Conservation (phyloP, 1,140 invertebrate species). For the Camponotus vicinus region DNA sequence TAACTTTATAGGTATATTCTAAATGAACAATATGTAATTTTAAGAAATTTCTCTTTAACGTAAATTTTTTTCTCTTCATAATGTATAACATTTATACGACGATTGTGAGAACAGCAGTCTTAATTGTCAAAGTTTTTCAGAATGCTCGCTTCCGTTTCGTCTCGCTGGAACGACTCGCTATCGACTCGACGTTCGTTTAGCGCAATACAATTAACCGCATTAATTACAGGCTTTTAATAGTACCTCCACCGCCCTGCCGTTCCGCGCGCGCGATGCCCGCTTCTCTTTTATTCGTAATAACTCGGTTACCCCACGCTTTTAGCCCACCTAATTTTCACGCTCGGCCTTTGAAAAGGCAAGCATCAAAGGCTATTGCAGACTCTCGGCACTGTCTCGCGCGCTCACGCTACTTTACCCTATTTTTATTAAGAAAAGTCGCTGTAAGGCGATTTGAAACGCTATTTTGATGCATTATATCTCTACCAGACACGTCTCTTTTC, state of each 20-base stretch:
- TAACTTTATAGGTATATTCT: background rate
- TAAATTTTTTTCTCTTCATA: background rate
- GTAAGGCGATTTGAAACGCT: background rate
- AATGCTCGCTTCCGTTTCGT: conserved; percentile 41
- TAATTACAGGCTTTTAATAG: conserved; percentile 82
- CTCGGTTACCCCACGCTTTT: conserved; percentile 80
- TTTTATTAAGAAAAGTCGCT: conserved; percentile 42
- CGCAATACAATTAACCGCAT: conserved; percentile 80
- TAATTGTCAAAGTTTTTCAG: conserved; percentile 47
- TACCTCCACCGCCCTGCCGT: conserved; percentile 60
- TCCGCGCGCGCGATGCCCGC: conserved; percentile 51
- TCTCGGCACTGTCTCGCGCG: conserved; percentile 50
- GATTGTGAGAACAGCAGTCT: conserved; percentile 24
- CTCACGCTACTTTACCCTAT: conserved; percentile 41
- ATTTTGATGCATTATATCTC: conserved; percentile 16
- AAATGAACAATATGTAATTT: background rate
- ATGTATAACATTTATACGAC: background rate
- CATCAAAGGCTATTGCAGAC: conserved; percentile 65
- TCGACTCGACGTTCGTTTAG: conserved; percentile 60
- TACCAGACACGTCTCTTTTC: background rate
- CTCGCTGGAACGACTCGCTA: conserved; percentile 18
- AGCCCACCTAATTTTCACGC: conserved; percentile 75
- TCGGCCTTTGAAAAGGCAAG: conserved; percentile 71
- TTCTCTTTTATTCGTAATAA: conserved; percentile 81
- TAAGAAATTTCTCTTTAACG: background rate